Base-by-base conservation (phyloP, 2,888 invertebrate genomes). In the Abrostola triplasia region DNA sequence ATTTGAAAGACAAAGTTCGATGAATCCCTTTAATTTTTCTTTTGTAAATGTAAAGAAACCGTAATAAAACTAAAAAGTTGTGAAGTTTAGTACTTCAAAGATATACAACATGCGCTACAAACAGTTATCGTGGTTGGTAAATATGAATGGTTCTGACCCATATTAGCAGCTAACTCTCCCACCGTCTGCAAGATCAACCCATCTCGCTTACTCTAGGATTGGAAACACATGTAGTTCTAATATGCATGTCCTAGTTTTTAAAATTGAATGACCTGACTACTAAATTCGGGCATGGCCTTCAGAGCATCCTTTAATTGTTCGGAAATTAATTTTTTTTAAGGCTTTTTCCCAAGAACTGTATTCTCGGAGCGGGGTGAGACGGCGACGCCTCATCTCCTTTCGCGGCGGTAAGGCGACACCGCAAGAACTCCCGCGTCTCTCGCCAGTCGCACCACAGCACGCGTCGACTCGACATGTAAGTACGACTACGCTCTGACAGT, bases 381-480 rank as follows among this genome's bases (percentile, higher is more conserved):
- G 78, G 70, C 73, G 71, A 64, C 76, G 76, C 76, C 77, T 81
- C 92, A 92, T 92, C 93, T 92, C 94, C 94, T 92, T 94, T 89
- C 91, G 90, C 90, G 92, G 93, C 86, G 87, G 95, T 94, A 95
- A 95, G 94, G 88, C 93, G 95, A 95, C 93, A 94, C 94, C 92
- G 86, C 62, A 73, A 77, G 84, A 85, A 79, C 86, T 85, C 84
- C 83, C 83, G 87, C 86, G 85, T 73, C 79, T 81, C 80, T 71
- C 87, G 91, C 91, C 94, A 94, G 94, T 94, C 94, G 94, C 94
- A 92, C 91, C 93, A 93, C 93, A 94, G 94, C 93, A 85, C 91
- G 93, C 94, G 94, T 92, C 94, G 94, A 94, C 94, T 94, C 94
- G 92, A 94, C 92, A 94, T 94, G 94, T 94, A 94, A 94, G 94